Conservation (phyloP, 2,113 vertebrate genomes). For the Cryptomyrus ogoouensis region DNA sequence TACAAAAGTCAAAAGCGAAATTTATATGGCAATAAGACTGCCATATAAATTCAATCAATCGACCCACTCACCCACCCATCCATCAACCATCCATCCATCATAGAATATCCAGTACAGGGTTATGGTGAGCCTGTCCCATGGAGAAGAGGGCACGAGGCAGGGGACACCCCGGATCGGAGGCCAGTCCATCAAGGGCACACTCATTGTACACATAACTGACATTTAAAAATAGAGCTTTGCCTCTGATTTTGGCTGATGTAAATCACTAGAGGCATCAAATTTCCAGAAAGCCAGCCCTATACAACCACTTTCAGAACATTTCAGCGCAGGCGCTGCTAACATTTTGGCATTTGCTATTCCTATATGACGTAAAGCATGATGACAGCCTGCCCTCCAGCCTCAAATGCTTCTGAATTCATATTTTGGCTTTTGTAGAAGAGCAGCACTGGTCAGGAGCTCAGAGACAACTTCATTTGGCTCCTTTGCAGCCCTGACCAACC, state of each 20-base stretch:
- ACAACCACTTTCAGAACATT: neutral
- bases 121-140: neutral
- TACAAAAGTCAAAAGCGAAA: neutral
- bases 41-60: neutral
- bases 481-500: neutral
- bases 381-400: neutral
- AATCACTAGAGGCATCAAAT: neutral
- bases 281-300: neutral
- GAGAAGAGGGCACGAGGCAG: neutral
- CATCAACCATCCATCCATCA: neutral
- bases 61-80: neutral
- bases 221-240: neutral
- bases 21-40: neutral
- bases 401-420: neutral
- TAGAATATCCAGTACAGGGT: neutral
- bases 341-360: neutral
- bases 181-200: neutral
- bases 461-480: neutral
- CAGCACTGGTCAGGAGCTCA: neutral
- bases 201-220: neutral
- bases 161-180: neutral
- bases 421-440: neutral
- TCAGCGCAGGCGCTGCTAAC: neutral
- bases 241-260: neutral
- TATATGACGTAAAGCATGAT: neutral